Evolutionary conservation across 2,888 invertebrate species (phyloP).

Genomic region (Ephialtes manifestator): DNA sequence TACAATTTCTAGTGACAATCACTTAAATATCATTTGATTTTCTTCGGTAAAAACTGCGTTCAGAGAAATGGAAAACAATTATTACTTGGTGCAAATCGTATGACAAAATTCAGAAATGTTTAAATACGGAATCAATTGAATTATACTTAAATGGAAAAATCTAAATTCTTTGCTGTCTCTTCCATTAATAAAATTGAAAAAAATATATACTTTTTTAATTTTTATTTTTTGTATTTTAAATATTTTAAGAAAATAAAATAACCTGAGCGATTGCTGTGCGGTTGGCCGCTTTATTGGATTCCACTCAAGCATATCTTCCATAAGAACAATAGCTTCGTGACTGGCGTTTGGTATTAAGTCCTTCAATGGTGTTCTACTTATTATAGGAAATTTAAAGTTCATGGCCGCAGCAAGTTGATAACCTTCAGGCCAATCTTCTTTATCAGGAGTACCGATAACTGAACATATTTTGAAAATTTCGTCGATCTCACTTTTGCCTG

Average conservation of each 20-base stretch:
- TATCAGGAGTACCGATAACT: slow-evolving; percentile 96
- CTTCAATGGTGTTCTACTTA: slow-evolving; percentile 92
- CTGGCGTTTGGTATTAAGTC: slow-evolving; percentile 94
- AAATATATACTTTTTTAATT: background rate
- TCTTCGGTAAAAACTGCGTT: too few relatives aligned
- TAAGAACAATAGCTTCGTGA: slow-evolving; percentile 92
- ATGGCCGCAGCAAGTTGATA: slow-evolving; percentile 96
- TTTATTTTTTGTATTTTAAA: background rate
- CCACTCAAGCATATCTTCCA: slow-evolving; percentile 96
- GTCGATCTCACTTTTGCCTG: slow-evolving; percentile 98
- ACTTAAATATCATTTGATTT: too few relatives aligned
- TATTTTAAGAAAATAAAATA: slow-evolving; percentile 69
- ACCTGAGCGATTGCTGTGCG: slow-evolving; percentile 95
- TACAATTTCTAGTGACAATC: too few relatives aligned
- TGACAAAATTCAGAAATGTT: too few relatives aligned
- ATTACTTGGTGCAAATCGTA: too few relatives aligned
- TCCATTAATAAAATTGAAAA: too few relatives aligned
- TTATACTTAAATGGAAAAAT: too few relatives aligned
- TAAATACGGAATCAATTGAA: too few relatives aligned
- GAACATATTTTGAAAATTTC: slow-evolving; percentile 98
- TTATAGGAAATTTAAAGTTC: slow-evolving; percentile 98
- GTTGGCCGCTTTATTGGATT: slow-evolving; percentile 97
- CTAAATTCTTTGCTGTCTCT: too few relatives aligned
- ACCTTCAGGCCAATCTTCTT: slow-evolving; percentile 98
- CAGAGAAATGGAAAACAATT: too few relatives aligned